A percentile compares a stretch with the other conserved stretches of the same genome.
These are phyloP conservation scores for Dicyrtoma fusca DNA, from an alignment of 2,888 invertebrate species.

Conservation along the genomic window DNA sequence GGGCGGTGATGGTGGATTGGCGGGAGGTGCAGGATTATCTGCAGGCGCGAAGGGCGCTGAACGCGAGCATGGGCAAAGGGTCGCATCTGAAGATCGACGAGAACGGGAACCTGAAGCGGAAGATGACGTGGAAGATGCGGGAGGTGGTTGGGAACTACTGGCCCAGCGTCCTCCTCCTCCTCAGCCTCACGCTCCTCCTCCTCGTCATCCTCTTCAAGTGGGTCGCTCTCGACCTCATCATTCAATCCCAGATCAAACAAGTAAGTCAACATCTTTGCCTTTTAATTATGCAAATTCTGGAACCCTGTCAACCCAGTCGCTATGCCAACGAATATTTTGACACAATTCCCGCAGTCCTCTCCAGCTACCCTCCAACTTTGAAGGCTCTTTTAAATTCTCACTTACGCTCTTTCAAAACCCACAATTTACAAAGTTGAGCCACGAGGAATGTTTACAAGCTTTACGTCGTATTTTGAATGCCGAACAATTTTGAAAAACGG, in stretches of 20 bases:
- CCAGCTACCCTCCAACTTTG: no score
- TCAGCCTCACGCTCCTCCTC: conserved; percentile 43
- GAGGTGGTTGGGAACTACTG: conserved; percentile 28
- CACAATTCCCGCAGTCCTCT: no score
- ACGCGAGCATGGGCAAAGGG: background rate
- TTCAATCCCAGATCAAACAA: conserved; percentile 49
- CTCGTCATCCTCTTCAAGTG: conserved; percentile 52
- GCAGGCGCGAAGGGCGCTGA: conserved; percentile 20
- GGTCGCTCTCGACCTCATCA: conserved; percentile 50
- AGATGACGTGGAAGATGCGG: background rate
- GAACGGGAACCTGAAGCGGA: background rate
- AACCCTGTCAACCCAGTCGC: background rate
- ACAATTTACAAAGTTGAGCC: no score
- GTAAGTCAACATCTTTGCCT: no score
- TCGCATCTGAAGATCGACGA: background rate
- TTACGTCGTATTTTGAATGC: no score
- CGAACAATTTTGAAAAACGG: no score
- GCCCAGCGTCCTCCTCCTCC: conserved; percentile 45
- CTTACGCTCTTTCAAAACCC: no score
- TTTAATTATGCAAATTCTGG: no score
- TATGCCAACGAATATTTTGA: background rate
- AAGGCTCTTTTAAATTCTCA: no score
- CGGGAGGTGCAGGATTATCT: conserved; percentile 9
- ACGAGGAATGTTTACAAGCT: no score
- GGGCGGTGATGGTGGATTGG: conserved; percentile 32